Conservation (phyloP, 2,888 invertebrate species). For the Archaeoteleia sp. region DNA sequence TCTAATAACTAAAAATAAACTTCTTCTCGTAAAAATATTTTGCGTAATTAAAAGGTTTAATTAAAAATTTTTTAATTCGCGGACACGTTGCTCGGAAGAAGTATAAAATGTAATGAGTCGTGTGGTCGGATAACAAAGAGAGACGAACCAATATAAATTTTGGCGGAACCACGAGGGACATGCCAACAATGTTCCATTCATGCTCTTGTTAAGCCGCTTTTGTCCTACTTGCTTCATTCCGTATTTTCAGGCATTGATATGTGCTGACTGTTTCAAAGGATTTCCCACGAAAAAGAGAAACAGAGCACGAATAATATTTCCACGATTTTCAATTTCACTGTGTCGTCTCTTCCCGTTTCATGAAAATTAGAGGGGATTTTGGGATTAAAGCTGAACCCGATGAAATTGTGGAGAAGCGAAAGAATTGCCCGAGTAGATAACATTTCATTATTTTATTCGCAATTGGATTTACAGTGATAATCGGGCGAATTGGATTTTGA, state of each 20-base stretch:
- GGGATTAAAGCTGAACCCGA: conserved; percentile 10
- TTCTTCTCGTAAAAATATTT: no score
- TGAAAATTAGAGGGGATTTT: conserved; percentile 13
- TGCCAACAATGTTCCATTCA: conserved; percentile 41
- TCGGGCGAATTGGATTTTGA: no score
- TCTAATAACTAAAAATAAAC: no score
- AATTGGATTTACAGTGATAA: no score
- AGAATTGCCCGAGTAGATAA: no score
- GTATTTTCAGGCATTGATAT: conserved; percentile 5
- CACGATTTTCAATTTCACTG: conserved; percentile 15
- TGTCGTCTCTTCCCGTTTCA: not conserved
- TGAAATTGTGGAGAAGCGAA: no score
- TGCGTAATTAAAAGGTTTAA: no score
- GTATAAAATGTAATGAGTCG: conserved; percentile 20
- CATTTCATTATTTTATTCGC: no score
- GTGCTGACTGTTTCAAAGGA: conserved; percentile 25
- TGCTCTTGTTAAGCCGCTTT: conserved; percentile 35
- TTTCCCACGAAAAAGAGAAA: conserved; percentile 19
- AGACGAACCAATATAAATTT: conserved; percentile 30
- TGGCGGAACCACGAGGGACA: conserved; percentile 36
- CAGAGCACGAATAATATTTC: conserved; percentile 17
- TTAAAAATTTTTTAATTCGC: conserved; percentile 12
- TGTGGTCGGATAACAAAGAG: conserved; percentile 22
- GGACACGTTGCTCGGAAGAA: conserved; percentile 7
- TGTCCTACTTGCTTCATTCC: conserved; percentile 24